A percentile compares a stretch with the other conserved stretches of the same genome.
These are phyloP conservation scores for Drosophila eohydei DNA, from an alignment of 2,888 invertebrate genomes.

Conservation along the genomic window DNA sequence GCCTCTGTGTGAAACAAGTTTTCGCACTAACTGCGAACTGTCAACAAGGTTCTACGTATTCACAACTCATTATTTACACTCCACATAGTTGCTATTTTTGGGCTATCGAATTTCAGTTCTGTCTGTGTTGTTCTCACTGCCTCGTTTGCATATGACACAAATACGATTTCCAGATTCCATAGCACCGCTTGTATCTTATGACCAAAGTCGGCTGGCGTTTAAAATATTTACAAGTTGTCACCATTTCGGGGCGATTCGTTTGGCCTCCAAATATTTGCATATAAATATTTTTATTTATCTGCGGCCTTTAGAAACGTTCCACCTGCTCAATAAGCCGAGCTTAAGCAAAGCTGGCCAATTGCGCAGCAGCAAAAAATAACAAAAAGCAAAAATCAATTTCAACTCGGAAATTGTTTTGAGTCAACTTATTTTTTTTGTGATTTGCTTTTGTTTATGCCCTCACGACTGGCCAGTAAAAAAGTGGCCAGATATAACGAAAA, in stretches of 20 bases:
- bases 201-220: conserved; percentile 46
- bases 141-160: conserved; percentile 72
- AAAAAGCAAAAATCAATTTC: conserved; percentile 28
- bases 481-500: conserved; percentile 12
- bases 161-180: conserved; percentile 34
- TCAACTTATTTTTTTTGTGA: conserved; percentile 21
- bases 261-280: conserved; percentile 72
- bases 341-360: conserved; percentile 35
- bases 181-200: conserved; percentile 5
- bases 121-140: conserved; percentile 31
- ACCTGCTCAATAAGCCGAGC: conserved; percentile 40
- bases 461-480: conserved; percentile 64
- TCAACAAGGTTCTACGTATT: conserved; percentile 53
- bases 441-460: conserved; percentile 49
- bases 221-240: conserved; percentile 61
- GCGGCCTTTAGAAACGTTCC: conserved; percentile 54
- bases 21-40: conserved; percentile 41
- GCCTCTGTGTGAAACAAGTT: conserved; percentile 43
- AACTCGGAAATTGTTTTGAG: conserved; percentile 41
- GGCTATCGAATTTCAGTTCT: conserved; percentile 65
- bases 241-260: conserved; percentile 47
- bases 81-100: conserved; percentile 48
- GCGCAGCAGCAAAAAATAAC: conserved; percentile 45
- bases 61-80: conserved; percentile 59
- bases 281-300: conserved; percentile 73